phyloP scores from a whole-genome alignment of 1,140 invertebrate genomes.

The Aphelenchoides avenae region DNA sequence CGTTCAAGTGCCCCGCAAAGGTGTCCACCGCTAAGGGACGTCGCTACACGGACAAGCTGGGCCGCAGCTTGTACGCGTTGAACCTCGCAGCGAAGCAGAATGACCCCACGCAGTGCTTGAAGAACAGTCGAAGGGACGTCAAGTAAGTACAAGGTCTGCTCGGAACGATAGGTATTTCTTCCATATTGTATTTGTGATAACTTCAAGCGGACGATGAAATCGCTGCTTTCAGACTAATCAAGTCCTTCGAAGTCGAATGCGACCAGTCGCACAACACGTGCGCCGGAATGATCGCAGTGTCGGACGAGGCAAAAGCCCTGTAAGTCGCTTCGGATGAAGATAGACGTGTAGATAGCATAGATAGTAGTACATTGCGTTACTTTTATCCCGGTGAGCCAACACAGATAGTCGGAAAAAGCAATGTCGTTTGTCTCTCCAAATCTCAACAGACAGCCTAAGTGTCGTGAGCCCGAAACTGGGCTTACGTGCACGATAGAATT shows the following conservation, averaged over 20 bases:
- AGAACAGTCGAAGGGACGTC: conserved; percentile 53
- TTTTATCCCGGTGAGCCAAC: too few relatives aligned
- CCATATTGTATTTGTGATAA: neutral
- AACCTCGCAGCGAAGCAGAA: conserved; percentile 44
- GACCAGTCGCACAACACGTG: conserved; percentile 52
- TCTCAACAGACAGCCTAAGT: too few relatives aligned
- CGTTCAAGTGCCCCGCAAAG: conserved; percentile 56
- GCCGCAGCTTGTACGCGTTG: conserved; percentile 52
- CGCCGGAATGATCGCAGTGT: conserved; percentile 56
- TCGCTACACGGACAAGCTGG: conserved; percentile 57
- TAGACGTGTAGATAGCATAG: too few relatives aligned
- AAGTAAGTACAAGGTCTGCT: conserved; percentile 44
- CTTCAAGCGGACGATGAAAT: conserved; percentile 11
- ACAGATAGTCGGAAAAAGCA: too few relatives aligned
- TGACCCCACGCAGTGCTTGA: conserved; percentile 44
- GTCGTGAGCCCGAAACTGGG: too few relatives aligned
- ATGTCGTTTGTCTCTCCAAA: too few relatives aligned
- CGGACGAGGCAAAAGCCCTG: conserved; percentile 56
- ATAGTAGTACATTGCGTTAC: too few relatives aligned
- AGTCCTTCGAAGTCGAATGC: conserved; percentile 57
- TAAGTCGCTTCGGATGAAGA: too few relatives aligned
- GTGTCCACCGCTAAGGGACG: conserved; percentile 49
- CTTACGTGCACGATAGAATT: too few relatives aligned
- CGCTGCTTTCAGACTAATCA: conserved; percentile 42
- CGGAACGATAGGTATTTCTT: conserved; percentile 1